Evolutionary conservation across 2,113 vertebrate species (phyloP).

Genomic region (Chiloscyllium plagiosum): DNA sequence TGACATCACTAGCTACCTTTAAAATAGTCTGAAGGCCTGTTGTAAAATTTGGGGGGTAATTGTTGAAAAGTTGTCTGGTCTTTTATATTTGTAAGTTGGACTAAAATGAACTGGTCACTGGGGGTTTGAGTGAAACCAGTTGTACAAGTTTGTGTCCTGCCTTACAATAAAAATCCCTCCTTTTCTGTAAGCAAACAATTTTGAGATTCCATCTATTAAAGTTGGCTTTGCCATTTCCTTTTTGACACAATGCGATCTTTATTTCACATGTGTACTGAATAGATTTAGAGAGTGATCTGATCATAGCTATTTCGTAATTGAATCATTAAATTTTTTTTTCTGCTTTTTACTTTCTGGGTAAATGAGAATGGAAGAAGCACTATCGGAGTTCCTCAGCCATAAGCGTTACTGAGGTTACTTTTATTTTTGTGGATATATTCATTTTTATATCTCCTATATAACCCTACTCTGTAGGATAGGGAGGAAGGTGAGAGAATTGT

Average conservation of each 20-base stretch:
- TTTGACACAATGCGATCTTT: not conserved
- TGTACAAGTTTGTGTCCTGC: not conserved
- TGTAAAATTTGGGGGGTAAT: not conserved
- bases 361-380: not conserved
- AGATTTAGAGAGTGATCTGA: not conserved
- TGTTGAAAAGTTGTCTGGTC: no score
- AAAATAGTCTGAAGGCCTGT: not conserved
- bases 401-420: not conserved
- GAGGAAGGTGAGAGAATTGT: not conserved
- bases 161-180: no score
- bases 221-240: not conserved
- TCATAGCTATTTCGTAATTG: not conserved
- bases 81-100: no score
- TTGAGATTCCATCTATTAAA: not conserved
- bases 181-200: not conserved
- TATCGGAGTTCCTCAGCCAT: not conserved
- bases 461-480: not conserved
- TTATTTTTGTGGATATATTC: not conserved
- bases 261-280: not conserved
- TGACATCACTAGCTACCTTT: not conserved
- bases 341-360: not conserved
- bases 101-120: no score
- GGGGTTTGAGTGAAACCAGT: not conserved
- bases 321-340: not conserved
- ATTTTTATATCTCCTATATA: not conserved